These are phyloP conservation scores for Xylota segnis DNA, from an alignment of 2,888 invertebrate species.

Conservation along the genomic window DNA sequence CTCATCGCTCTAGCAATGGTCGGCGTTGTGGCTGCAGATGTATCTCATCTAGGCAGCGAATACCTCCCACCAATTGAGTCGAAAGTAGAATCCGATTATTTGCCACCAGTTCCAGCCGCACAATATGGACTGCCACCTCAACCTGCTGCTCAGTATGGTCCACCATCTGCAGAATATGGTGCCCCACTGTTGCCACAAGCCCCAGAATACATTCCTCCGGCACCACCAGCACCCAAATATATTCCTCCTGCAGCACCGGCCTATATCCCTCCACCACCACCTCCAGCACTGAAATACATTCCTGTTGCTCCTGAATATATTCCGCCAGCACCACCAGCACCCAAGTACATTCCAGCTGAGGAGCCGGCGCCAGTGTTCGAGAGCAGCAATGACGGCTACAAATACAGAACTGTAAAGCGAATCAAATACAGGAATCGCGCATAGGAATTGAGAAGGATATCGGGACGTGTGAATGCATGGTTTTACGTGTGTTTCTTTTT, in stretches of 20 bases:
- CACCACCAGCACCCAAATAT: conserved; percentile 5
- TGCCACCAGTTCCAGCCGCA: conserved; percentile 49
- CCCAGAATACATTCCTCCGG: conserved; percentile 40
- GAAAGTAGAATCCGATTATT: conserved; percentile 49
- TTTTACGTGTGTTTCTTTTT: conserved; percentile 60
- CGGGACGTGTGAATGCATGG: conserved; percentile 49
- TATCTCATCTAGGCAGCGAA: conserved; percentile 59
- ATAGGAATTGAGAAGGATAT: conserved; percentile 36
- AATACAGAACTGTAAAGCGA: conserved; percentile 75
- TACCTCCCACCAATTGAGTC: conserved; percentile 57
- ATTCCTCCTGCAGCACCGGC: conserved; percentile 8
- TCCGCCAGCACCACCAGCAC: conserved; percentile 46
- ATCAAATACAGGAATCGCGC: conserved; percentile 77
- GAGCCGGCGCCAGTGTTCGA: conserved; percentile 49
- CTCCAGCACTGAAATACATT: conserved; percentile 14
- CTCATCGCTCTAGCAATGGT: conserved; percentile 61
- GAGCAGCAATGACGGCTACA: conserved; percentile 75
- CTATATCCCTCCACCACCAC: conserved; percentile 33
- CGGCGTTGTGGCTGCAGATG: conserved; percentile 76
- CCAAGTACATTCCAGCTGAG: conserved; percentile 54
- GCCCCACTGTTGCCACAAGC: conserved; percentile 24
- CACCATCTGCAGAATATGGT: conserved; percentile 25
- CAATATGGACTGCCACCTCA: conserved; percentile 48
- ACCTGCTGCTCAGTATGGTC: conserved; percentile 48
- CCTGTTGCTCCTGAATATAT: conserved; percentile 28